Conservation (phyloP, 2,797 vertebrate genomes). For the Catharus ustulatus region DNA sequence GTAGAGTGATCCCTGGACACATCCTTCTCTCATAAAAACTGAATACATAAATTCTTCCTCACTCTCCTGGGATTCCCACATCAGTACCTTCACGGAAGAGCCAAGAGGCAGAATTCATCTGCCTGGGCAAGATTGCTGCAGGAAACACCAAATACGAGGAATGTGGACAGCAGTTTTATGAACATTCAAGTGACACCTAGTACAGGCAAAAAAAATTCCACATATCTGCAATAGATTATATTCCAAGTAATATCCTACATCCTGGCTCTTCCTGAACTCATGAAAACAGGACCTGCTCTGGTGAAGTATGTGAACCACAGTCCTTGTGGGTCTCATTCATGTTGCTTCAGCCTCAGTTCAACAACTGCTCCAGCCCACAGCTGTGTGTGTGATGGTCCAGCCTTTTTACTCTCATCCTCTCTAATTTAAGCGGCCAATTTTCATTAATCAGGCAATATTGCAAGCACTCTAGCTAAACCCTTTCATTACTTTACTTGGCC, state of each 20-base stretch:
- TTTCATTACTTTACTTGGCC: not conserved
- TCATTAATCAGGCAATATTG: not conserved
- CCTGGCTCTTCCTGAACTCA: not conserved
- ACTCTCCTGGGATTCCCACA: not conserved
- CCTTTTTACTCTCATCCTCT: not conserved
- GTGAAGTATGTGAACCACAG: not conserved
- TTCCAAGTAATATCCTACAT: not conserved
- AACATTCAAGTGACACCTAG: not conserved
- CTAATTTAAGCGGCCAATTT: not conserved
- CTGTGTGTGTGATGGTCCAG: not conserved
- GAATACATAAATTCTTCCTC: not conserved
- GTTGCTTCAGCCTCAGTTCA: not conserved
- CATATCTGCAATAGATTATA: not conserved
- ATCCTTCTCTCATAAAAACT: not conserved
- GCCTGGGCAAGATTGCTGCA: not conserved
- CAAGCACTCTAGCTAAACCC: accelerated
- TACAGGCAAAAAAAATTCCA: not conserved
- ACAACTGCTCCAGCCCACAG: not conserved
- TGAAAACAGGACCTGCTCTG: not conserved
- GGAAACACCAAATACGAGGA: not conserved
- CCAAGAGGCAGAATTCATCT: not conserved
- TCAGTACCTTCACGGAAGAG: not conserved
- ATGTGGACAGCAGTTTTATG: not conserved
- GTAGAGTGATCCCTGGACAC: not conserved
- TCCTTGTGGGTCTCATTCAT: not conserved